Evolutionary conservation across 2,888 invertebrate species (phyloP).

Genomic region (Clepsis dumicolana): DNA sequence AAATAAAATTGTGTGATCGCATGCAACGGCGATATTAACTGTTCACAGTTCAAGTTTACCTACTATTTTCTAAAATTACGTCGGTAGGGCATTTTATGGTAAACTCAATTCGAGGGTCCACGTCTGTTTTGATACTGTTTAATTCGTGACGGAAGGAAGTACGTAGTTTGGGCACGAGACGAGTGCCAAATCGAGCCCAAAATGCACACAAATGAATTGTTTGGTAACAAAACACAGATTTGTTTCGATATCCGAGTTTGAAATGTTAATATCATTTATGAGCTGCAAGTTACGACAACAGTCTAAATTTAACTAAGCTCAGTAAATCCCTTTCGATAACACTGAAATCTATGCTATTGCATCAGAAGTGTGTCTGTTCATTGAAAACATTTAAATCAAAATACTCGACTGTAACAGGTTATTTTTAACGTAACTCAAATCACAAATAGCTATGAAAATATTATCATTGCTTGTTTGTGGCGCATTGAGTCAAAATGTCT

Average conservation of each 20-base stretch:
- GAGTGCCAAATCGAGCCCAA: background rate
- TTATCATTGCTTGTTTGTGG: background rate
- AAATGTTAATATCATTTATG: constrained; percentile 9
- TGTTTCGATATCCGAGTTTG: background rate
- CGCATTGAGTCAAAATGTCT: background rate
- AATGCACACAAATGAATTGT: background rate
- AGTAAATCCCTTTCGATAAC: background rate
- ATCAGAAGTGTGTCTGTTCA: background rate
- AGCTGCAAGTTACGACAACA: constrained; percentile 1
- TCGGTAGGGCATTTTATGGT: constrained; percentile 64
- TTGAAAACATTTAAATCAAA: background rate
- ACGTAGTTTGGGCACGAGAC: constrained; percentile 5
- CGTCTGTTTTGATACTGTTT: constrained; percentile 48
- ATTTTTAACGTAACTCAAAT: background rate
- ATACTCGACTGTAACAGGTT: background rate
- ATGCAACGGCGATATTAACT: constrained; percentile 82
- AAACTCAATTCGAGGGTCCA: constrained; percentile 60
- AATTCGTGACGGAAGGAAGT: constrained; percentile 32
- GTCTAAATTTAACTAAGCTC: background rate
- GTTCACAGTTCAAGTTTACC: constrained; percentile 76
- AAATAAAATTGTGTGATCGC: constrained; percentile 84
- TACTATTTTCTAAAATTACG: constrained; percentile 73
- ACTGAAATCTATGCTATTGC: background rate
- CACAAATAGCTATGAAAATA: background rate
- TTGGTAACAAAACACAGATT: background rate